phyloP scores from a whole-genome alignment of 2,888 invertebrate species.

The Oscheius sp. region DNA sequence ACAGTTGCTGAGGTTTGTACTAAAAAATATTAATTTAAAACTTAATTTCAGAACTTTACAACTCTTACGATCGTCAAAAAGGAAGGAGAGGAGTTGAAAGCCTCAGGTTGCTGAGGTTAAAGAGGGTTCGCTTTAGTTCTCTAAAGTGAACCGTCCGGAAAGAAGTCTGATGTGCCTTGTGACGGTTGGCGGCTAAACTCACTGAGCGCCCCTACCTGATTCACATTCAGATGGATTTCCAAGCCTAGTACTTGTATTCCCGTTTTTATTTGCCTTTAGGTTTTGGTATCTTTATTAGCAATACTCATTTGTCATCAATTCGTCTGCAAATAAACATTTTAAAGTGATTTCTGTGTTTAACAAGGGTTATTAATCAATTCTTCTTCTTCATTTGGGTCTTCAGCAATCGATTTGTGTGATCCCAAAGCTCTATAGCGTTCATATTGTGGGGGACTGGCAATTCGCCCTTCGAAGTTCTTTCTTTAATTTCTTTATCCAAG shows the following conservation, averaged over 20 bases:
- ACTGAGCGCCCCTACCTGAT: slow-evolving; percentile 27
- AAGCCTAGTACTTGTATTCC: background rate
- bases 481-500: no score
- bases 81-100: slow-evolving; percentile 55
- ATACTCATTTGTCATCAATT: no score
- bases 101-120: slow-evolving; percentile 65
- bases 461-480: no score
- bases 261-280: no score
- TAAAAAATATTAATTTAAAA: background rate
- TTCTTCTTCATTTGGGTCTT: no score
- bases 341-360: no score
- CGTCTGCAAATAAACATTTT: no score
- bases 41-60: slow-evolving; percentile 50
- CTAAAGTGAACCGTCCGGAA: slow-evolving; percentile 22
- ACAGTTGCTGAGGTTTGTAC: slow-evolving; percentile 75
- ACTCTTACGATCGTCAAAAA: slow-evolving; percentile 58
- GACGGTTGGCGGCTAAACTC: slow-evolving; percentile 61
- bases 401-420: no score
- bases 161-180: slow-evolving; percentile 48
- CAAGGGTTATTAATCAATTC: no score
- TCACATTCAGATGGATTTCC: background rate
- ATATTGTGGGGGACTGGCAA: no score
- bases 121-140: slow-evolving; percentile 46
- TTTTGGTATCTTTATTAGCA: no score
- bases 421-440: no score